A percentile compares a stretch with the other conserved stretches of the same genome.
Conservation (phyloP, 2,888 invertebrate genomes). For the Autographa pulchrina region DNA sequence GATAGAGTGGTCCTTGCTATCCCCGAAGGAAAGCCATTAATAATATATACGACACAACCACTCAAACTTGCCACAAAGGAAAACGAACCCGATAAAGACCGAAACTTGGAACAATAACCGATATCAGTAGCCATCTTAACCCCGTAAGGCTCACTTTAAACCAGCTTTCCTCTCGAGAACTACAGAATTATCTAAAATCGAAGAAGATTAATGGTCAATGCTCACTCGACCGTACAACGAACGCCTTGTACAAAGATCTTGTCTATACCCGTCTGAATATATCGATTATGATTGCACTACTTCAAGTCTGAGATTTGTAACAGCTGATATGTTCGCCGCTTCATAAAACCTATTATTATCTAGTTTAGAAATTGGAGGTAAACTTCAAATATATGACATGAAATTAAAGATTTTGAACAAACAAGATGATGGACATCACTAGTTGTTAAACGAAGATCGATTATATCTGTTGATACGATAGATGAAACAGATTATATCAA, state of each 20-base stretch:
- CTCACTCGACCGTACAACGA: constrained; percentile 59
- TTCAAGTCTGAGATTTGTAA: constrained; percentile 56
- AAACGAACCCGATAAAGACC: constrained; percentile 36
- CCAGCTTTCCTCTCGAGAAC: constrained; percentile 68
- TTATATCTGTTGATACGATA: background rate
- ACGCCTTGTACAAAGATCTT: constrained; percentile 62
- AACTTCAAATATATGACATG: constrained; percentile 52
- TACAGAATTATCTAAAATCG: constrained; percentile 74
- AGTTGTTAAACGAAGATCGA: background rate
- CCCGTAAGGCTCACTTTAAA: constrained; percentile 61
- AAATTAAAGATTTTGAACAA: constrained; percentile 15
- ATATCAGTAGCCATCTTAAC: constrained; percentile 58
- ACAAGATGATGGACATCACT: background rate
- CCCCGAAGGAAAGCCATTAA: constrained; percentile 32
- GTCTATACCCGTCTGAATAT: constrained; percentile 64
- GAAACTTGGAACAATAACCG: constrained; percentile 54
- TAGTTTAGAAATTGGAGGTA: constrained; percentile 42
- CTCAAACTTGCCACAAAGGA: constrained; percentile 40
- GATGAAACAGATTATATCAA: constrained; percentile 13
- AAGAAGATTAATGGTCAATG: constrained; percentile 74
- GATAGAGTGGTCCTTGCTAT: constrained; percentile 40
- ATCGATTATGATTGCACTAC: constrained; percentile 64
- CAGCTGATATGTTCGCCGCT: constrained; percentile 49
- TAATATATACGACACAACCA: constrained; percentile 25
- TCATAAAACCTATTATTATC: constrained; percentile 55